Evolutionary conservation across 2,888 invertebrate species (phyloP), one percentile per base, ranked within the genome.

Genomic region (Acronicta psi): DNA sequence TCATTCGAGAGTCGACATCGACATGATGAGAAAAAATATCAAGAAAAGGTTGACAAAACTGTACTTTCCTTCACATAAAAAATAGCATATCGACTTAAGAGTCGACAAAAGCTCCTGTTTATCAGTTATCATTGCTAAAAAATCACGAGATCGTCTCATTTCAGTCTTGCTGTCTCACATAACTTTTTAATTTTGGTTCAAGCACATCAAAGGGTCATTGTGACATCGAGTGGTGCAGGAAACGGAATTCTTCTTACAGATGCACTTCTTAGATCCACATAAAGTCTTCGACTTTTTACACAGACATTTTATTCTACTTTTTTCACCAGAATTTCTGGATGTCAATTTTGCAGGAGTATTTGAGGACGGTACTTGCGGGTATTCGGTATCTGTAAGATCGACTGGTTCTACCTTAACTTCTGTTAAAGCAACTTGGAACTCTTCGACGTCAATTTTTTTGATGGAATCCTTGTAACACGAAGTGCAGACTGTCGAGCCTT

Each of bases 201-300:
- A 29, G n/a, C 45, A 45, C 11, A 10, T n/a, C 4, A 58, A 18
- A 10, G 25, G 25, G 4, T 23, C 34, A 13, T 13, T 8, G 20
- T 58, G 58, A 11, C 58, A 58, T 18, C 58, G 29, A 1, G 16
- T 9, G 16, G 41, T 58, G 23, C 59, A 58, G 13, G 14, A 20
- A 10, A 41, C 13, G 0, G n/a, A 29, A 10, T 16, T 37, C n/a
- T 3, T 59, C 20, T 23, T 36, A 1, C 42, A 59, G 11, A 31
- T 13, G 14, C 59, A 58, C 10, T 25, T 46, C 16, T 2, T 2
- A 0, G 16, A 10, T 2, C 2, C 2, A 20, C 59, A 58, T 36
- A 42, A 41, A 29, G 8, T 13, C n/a, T 7, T 18, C 1, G 42
- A 47, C 11, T 29, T 11, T 10, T 34, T 44, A 44, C 57, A 58